Percentiles rank a stretch among this genome's conserved stretches.
Conservation (phyloP, 2,888 invertebrate genomes). For the Cerastis rubricosa region DNA sequence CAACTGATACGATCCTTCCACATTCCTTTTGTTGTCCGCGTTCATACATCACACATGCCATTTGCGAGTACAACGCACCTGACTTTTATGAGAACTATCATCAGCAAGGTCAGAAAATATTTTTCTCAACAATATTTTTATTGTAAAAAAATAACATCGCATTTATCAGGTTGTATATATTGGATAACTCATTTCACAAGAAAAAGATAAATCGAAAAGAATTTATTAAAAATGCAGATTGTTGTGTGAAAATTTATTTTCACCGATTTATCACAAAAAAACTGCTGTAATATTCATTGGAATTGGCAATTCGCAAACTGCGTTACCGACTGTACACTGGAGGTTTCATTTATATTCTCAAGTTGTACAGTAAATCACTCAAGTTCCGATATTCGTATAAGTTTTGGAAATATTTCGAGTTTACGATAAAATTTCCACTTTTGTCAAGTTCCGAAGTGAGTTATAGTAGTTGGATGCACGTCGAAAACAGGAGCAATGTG, state of each 20-base stretch:
- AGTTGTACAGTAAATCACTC: constrained; percentile 81
- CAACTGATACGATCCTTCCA: not conserved
- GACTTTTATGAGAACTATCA: not conserved
- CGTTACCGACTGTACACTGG: constrained; percentile 59
- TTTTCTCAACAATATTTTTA: not conserved
- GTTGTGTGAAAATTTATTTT: no score
- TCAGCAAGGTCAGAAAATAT: not conserved
- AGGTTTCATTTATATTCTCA: constrained; percentile 71
- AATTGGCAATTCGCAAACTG: constrained; percentile 62
- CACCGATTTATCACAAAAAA: constrained; percentile 54
- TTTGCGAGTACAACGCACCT: not conserved
- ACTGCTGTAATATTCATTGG: constrained; percentile 57
- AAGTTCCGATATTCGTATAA: constrained; percentile 74
- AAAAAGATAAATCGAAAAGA: not conserved
- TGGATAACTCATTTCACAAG: not conserved
- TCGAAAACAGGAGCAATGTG: constrained; percentile 61
- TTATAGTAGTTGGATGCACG: constrained; percentile 74
- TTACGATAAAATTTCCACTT: constrained; percentile 83
- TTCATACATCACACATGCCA: not conserved
- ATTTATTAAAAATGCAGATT: no score
- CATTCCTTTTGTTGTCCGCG: not conserved
- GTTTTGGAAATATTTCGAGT: constrained; percentile 79
- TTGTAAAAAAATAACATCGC: not conserved
- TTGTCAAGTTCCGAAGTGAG: constrained; percentile 79
- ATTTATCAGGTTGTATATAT: not conserved